Conservation (phyloP, 2,888 invertebrate species). For the Acrocera orbiculus region DNA sequence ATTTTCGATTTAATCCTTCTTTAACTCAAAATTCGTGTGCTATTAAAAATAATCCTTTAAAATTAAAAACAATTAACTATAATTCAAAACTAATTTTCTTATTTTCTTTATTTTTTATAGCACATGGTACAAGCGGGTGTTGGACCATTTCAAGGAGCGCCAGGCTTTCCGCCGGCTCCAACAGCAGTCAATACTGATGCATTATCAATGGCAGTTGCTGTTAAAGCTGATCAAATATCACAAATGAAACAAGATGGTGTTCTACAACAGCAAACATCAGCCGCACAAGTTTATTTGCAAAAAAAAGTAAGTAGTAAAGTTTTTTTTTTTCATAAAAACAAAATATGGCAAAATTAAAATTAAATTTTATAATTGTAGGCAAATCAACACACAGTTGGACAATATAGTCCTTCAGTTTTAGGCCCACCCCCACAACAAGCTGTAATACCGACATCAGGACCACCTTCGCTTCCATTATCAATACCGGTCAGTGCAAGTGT, state of each 20-base stretch:
- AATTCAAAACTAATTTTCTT: constrained; percentile 5
- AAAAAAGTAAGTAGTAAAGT: constrained; percentile 13
- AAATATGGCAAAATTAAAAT: too few species aligned
- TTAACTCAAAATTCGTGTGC: too few species aligned
- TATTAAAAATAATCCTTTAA: not conserved
- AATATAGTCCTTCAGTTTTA: constrained; percentile 10
- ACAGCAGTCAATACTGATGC: constrained; percentile 25
- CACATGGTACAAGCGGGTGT: constrained; percentile 32
- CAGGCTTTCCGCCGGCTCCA: constrained; percentile 28
- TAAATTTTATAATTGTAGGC: constrained; percentile 9
- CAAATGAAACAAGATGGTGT: constrained; percentile 24
- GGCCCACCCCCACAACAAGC: constrained; percentile 5
- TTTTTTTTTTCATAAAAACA: too few species aligned
- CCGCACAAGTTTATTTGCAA: constrained; percentile 12
- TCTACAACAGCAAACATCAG: constrained; percentile 18
- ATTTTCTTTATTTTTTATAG: constrained; percentile 17
- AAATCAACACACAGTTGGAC: constrained; percentile 11
- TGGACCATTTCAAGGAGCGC: constrained; percentile 28
- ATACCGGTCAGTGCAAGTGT: constrained; percentile 13
- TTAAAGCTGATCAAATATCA: constrained; percentile 24
- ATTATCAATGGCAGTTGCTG: constrained; percentile 25
- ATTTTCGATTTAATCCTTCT: too few species aligned
- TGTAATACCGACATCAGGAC: constrained; percentile 11
- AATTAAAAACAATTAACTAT: not conserved
- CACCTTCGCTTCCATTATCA: constrained; percentile 10